These are phyloP conservation scores for Cataglyphis albicans DNA, from an alignment of 2,888 invertebrate species.

Conservation along the genomic window DNA sequence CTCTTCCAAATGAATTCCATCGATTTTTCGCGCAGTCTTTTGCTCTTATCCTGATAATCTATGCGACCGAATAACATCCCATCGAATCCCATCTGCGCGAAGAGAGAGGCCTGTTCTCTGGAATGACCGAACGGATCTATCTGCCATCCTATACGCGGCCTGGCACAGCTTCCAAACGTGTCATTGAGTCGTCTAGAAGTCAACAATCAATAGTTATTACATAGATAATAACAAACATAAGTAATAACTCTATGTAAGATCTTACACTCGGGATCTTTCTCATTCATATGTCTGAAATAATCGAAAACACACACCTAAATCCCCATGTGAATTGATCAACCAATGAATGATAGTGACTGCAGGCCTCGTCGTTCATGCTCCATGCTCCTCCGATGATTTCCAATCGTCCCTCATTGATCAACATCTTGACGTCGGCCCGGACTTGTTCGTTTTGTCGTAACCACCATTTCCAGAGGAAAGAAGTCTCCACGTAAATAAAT, in stretches of 20 bases:
- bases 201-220: conserved; percentile 3
- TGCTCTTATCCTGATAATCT: conserved; percentile 93
- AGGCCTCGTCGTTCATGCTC: conserved; percentile 95
- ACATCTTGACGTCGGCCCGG: conserved; percentile 87
- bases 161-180: conserved; percentile 91
- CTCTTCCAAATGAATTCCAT: conserved; percentile 95
- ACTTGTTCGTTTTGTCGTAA: conserved; percentile 87
- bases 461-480: conserved; percentile 96
- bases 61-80: conserved; percentile 95
- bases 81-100: conserved; percentile 95
- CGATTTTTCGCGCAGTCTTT: conserved; percentile 88
- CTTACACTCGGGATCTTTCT: not conserved
- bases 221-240: not conserved
- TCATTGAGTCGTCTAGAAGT: conserved; percentile 87
- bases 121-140: conserved; percentile 96
- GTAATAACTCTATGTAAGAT: conserved; percentile 6
- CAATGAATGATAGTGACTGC: conserved; percentile 90
- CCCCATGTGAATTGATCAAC: conserved; percentile 93
- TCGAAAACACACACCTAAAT: conserved; percentile 86
- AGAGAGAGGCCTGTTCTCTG: conserved; percentile 93
- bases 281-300: not conserved
- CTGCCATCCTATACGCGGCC: conserved; percentile 92
- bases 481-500: conserved; percentile 96
- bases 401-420: conserved; percentile 91
- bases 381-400: conserved; percentile 93